phyloP scores from a whole-genome alignment of 2,797 vertebrate species.

The Danio aesculapii region DNA sequence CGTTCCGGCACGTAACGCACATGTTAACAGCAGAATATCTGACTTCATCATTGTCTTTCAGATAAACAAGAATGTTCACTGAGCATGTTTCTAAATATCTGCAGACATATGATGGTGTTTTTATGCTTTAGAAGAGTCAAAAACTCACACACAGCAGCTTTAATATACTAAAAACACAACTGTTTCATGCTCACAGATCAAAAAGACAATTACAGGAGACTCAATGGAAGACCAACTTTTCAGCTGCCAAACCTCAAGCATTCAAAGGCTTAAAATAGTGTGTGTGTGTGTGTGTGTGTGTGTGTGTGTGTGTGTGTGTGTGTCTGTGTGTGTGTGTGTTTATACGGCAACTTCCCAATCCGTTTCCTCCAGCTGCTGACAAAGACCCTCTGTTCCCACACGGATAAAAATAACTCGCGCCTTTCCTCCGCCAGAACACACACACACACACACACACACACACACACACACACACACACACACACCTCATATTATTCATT shows the following conservation, averaged over 20 bases:
- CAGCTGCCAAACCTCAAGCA: conserved; percentile 18
- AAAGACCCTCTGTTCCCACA: conserved; percentile 72
- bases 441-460: conserved; percentile 29
- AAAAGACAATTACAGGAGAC: too few relatives aligned
- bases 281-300: conserved; percentile 39
- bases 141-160: too few relatives aligned
- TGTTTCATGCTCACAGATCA: too few relatives aligned
- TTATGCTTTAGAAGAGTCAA: too few relatives aligned
- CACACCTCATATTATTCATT: conserved; percentile 27
- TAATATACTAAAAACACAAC: too few relatives aligned
- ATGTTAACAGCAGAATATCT: too few relatives aligned
- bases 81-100: too few relatives aligned
- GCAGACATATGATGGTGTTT: too few relatives aligned
- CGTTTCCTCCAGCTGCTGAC: conserved; percentile 72
- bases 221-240: background rate
- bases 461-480: conserved; percentile 22
- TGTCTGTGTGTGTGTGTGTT: background rate
- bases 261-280: conserved; percentile 17
- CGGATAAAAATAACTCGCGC: conserved; percentile 69
- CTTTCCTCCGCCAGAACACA: conserved; percentile 51
- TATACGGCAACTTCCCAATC: conserved; percentile 55
- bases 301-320: conserved; percentile 31
- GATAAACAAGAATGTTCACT: too few relatives aligned
- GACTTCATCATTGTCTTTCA: too few relatives aligned
- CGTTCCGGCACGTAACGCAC: too few relatives aligned